phyloP scores from a whole-genome alignment of 2,888 invertebrate genomes.

The Callimorpha dominula region DNA sequence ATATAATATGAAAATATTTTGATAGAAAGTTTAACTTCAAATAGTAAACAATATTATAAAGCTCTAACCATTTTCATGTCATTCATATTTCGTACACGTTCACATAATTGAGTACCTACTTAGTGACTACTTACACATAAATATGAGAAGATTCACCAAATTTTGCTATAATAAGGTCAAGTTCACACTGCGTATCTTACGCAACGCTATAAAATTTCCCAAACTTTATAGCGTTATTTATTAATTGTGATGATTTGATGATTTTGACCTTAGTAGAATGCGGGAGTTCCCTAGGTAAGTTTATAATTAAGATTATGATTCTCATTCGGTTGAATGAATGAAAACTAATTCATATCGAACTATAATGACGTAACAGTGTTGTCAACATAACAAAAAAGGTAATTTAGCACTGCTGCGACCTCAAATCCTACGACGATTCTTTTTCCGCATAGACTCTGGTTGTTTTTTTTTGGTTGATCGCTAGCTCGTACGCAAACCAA shows the following conservation, averaged over 20 bases:
- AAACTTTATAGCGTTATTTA: no score
- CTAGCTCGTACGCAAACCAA: no score
- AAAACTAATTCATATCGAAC: no score
- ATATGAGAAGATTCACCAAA: constrained; percentile 47
- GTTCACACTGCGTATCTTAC: constrained; percentile 26
- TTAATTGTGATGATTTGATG: constrained; percentile 37
- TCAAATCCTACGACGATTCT: no score
- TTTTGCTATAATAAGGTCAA: constrained; percentile 41
- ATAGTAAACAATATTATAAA: background rate
- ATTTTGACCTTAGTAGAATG: constrained; percentile 35
- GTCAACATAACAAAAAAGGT: no score
- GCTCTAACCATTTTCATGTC: background rate
- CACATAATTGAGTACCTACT: constrained; percentile 33
- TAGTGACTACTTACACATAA: constrained; percentile 39
- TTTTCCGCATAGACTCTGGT: no score
- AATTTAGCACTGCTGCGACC: no score
- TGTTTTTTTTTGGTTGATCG: no score
- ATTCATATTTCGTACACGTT: constrained; percentile 38
- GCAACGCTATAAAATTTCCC: constrained; percentile 28
- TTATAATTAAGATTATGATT: constrained; percentile 5
- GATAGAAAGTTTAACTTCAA: background rate
- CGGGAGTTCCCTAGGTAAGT: constrained; percentile 14
- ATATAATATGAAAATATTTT: background rate
- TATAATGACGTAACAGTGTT: no score
- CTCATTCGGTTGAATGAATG: no score